These are phyloP conservation scores for Dryoscopus gambensis DNA, from an alignment of 2,113 vertebrate species.

Conservation along the genomic window DNA sequence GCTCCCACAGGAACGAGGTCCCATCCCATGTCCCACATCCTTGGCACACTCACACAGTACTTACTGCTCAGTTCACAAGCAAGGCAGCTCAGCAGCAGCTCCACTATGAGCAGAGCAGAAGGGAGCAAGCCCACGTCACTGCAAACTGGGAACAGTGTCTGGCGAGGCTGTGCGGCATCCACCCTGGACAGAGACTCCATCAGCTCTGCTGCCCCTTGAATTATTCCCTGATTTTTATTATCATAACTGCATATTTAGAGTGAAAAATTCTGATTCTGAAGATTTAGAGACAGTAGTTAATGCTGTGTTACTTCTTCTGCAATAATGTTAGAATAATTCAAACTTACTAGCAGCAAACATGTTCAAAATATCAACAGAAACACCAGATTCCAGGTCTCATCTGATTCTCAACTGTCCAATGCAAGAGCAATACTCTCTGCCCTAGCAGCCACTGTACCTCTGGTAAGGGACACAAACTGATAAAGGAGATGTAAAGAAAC, in stretches of 20 bases:
- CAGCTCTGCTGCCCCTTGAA: not conserved
- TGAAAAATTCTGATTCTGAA: not conserved
- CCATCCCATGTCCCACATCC: not conserved
- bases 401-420: not conserved
- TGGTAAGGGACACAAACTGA: not conserved
- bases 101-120: not conserved
- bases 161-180: not conserved
- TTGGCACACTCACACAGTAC: not conserved
- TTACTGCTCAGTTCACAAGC: not conserved
- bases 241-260: not conserved
- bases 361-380: not conserved
- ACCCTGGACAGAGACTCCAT: not conserved
- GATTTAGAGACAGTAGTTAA: not conserved
- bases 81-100: not conserved
- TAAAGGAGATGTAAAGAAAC: not conserved
- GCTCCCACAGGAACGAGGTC: not conserved
- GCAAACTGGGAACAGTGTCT: not conserved
- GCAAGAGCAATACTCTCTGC: not conserved
- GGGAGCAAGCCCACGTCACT: not conserved
- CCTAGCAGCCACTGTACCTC: not conserved
- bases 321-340: not conserved
- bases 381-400: not conserved
- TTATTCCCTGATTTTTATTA: not conserved
- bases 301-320: not conserved
- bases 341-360: not conserved